These are phyloP conservation scores for Hyles euphorbiae DNA, from an alignment of 1,140 invertebrate species.

Conservation along the genomic window DNA sequence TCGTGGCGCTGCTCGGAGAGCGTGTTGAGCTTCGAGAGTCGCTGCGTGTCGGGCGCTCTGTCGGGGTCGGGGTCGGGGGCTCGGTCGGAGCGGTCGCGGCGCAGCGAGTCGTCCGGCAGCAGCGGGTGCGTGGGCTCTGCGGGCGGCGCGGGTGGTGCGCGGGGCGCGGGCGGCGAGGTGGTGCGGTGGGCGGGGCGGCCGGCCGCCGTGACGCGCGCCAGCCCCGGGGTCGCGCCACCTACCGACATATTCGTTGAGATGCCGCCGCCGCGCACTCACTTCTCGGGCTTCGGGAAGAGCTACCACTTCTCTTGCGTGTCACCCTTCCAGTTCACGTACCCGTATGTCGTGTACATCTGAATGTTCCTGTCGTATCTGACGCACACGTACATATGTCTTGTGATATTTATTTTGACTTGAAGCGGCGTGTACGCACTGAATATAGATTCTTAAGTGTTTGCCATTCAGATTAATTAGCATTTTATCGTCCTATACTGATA, in stretches of 20 bases:
- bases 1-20: slow-evolving; percentile 68
- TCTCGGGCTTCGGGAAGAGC: slow-evolving; percentile 69
- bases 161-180: slow-evolving; percentile 42
- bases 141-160: slow-evolving; percentile 23
- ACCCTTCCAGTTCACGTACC: slow-evolving; percentile 71
- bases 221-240: slow-evolving; percentile 60
- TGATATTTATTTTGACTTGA: neutral
- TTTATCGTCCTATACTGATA: too few species aligned
- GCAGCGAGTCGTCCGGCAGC: slow-evolving; percentile 54
- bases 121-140: slow-evolving; percentile 16
- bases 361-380: slow-evolving; percentile 1
- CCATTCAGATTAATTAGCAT: too few species aligned
- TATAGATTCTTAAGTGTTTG: too few species aligned
- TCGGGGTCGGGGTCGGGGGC: too few species aligned
- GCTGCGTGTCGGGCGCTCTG: neutral
- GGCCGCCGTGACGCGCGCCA: slow-evolving; percentile 69
- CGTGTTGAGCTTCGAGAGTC: slow-evolving; percentile 47
- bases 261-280: slow-evolving; percentile 67
- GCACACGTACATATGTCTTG: neutral
- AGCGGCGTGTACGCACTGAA: neutral
- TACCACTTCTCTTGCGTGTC: slow-evolving; percentile 75
- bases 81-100: slow-evolving; percentile 42
- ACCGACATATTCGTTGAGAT: slow-evolving; percentile 63
- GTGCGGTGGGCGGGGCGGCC: slow-evolving; percentile 61
- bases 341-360: slow-evolving; percentile 67